Conservation (phyloP, 1,140 invertebrate genomes). For the Ridgeia piscesae region DNA sequence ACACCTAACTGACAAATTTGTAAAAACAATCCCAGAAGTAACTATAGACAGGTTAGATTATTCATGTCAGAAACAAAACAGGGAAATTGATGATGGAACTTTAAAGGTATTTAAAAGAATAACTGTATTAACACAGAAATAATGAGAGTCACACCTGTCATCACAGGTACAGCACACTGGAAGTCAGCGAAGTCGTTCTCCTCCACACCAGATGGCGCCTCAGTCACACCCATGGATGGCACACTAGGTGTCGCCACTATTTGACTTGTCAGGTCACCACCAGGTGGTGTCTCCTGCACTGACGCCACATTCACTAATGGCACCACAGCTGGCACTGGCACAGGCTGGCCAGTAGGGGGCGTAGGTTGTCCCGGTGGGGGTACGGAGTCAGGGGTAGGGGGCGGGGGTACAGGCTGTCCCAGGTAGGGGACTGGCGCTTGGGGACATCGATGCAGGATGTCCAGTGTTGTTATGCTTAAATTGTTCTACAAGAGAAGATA, state of each 20-base stretch:
- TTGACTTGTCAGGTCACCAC: neutral
- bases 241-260: neutral
- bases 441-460: conserved; percentile 60
- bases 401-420: conserved; percentile 39
- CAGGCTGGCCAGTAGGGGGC: neutral
- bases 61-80: no score
- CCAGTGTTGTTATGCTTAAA: conserved; percentile 60
- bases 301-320: neutral
- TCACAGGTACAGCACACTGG: conserved; percentile 36
- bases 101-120: neutral
- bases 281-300: neutral
- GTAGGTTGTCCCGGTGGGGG: neutral
- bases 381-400: neutral
- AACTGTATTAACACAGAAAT: neutral
- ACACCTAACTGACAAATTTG: no score
- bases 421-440: conserved; percentile 63
- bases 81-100: no score
- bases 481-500: conserved; percentile 56
- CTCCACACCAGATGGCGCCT: conserved; percentile 8
- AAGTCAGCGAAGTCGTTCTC: conserved; percentile 52
- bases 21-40: no score
- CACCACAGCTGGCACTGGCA: neutral
- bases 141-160: neutral
- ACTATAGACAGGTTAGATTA: no score
- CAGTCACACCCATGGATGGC: neutral